A percentile compares a stretch with the other conserved stretches of the same genome.
Evolutionary conservation across 2,888 invertebrate species (phyloP).

Genomic region (Aphelenchoides bicaudatus): DNA sequence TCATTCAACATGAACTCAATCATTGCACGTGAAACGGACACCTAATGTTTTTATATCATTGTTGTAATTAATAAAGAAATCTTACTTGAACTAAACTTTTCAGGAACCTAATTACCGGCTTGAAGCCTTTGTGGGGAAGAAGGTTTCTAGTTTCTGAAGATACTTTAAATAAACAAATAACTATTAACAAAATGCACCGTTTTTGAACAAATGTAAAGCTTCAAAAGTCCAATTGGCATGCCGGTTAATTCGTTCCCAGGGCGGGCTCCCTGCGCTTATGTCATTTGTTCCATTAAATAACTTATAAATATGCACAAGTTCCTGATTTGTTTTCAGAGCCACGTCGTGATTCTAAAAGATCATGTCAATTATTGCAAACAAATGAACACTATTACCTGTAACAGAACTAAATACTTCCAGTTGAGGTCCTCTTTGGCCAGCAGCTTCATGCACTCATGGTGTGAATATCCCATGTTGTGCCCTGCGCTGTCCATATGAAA

Average conservation of each 20-base stretch:
- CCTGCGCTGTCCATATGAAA: conserved; percentile 31
- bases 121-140: conserved; percentile 13
- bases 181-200: too few relatives aligned
- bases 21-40: conserved; percentile 22
- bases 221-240: conserved; percentile 27
- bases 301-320: conserved; percentile 22
- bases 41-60: too few relatives aligned
- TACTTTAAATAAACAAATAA: background rate
- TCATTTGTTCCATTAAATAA: conserved; percentile 29
- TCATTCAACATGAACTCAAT: conserved; percentile 29
- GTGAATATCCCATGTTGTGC: conserved; percentile 28
- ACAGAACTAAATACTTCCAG: conserved; percentile 32
- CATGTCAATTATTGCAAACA: background rate
- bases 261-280: conserved; percentile 1
- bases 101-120: conserved; percentile 17
- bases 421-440: conserved; percentile 20
- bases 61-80: too few relatives aligned
- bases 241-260: background rate
- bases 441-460: conserved; percentile 29
- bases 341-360: conserved; percentile 29
- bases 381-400: conserved; percentile 20
- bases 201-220: conserved; percentile 22
- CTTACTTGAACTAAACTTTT: conserved; percentile 27
- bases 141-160: conserved; percentile 10
- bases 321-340: conserved; percentile 24